These are phyloP conservation scores for Gouania willdenowi DNA, from an alignment of 2,797 vertebrate genomes.

Conservation along the genomic window DNA sequence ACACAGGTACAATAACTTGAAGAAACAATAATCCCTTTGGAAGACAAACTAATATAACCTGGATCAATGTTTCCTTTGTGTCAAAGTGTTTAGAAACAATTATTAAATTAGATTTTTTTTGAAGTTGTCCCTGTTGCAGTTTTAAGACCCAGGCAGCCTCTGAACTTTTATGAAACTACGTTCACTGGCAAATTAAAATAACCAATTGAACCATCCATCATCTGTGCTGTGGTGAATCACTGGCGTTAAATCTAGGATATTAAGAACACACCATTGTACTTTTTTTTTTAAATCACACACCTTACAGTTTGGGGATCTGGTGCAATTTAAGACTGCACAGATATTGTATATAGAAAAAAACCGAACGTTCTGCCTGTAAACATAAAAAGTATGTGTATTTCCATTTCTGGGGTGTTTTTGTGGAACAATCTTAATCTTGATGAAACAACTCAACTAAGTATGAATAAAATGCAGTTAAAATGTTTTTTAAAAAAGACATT, in stretches of 20 bases:
- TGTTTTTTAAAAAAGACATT: no score
- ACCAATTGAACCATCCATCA: constrained; percentile 23
- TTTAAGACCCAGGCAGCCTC: constrained; percentile 4
- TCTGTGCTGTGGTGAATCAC: constrained; percentile 1
- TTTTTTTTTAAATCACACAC: no score
- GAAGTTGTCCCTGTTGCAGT: constrained; percentile 16
- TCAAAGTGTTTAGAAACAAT: constrained; percentile 26
- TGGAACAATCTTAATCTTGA: no score
- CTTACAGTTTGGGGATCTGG: no score
- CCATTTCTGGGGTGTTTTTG: no score
- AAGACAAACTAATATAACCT: constrained; percentile 30
- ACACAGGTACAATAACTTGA: constrained; percentile 31
- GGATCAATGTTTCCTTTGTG: constrained; percentile 43
- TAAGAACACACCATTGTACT: no score
- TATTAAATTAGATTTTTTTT: constrained; percentile 34
- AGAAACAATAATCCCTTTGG: constrained; percentile 30
- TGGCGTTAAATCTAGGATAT: constrained; percentile 32
- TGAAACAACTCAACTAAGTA: no score
- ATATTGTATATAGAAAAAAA: no score
- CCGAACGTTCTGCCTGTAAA: no score
- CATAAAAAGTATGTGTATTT: no score
- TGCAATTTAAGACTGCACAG: no score
- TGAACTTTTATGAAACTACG: constrained; percentile 7
- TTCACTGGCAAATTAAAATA: constrained; percentile 32
- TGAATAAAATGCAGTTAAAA: no score